Base-by-base conservation (phyloP, 2,888 invertebrate genomes). In the Sclerodermus sp. region DNA sequence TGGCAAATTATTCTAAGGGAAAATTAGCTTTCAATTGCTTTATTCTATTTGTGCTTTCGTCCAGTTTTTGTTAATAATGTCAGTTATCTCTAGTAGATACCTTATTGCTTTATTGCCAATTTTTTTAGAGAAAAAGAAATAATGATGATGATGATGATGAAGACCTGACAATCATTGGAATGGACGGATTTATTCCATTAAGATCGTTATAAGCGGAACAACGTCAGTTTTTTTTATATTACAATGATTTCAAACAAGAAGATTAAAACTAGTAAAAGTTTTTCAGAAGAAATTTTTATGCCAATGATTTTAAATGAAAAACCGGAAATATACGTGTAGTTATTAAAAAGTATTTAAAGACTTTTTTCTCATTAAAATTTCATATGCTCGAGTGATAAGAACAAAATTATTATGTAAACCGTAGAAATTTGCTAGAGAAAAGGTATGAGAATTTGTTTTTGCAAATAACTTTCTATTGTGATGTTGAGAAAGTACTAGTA, bases 151-250 rank as follows among this genome's bases (percentile, higher is more conserved):
- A 60, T 57, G 67, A 67, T 60, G 67, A 67, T 55, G 72, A 70
- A 68, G 74, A 74, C 61, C 71, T 72, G 65, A 74, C 60, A 69
- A 67, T 71, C 70, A 64, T 74, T 64, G 73, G 73, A 68, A 68
- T 74, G 68, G 72, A 74, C 56, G 77, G 74, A 70, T 76, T 70
- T 67, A 76, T 76, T 72, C 74, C 74, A 48, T 74, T 77, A 62
- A 70, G 73, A 66, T 74, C 72, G 44, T 72, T 77, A 57, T 74
- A 66, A 71, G 45, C 42, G 46, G 47, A 49, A 5, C 8, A 23
- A 23, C 4, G 23, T 8, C 23, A 23, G 8, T 8, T 23, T 36
- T 36, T 36, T 14, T 36, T 10, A 14, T 5, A 14, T 36, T 36
- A 36, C 13, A 36, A 3, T 36, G 3, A 14, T 15, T 14, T 36